Percentiles rank a stretch among this genome's conserved stretches.
Conservation (phyloP, 2,888 invertebrate genomes). For the Phyllotreta striolata region DNA sequence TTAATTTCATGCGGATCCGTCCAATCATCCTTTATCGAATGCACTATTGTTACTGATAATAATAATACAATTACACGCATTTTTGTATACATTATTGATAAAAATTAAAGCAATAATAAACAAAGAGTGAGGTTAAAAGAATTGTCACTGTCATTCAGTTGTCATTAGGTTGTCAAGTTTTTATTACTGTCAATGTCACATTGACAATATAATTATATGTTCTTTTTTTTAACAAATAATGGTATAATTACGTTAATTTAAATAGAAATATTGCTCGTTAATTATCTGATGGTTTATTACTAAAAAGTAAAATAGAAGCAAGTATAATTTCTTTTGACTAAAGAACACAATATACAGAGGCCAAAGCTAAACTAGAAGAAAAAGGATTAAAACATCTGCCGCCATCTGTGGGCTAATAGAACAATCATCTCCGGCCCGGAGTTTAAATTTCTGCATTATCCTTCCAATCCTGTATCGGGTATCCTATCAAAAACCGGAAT, state of each 20-base stretch:
- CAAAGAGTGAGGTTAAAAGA: background rate
- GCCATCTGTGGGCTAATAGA: constrained; percentile 4
- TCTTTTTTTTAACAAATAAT: too few species aligned
- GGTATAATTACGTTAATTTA: too few species aligned
- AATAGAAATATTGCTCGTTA: too few species aligned
- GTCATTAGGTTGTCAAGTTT: too few species aligned
- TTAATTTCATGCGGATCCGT: constrained; percentile 48
- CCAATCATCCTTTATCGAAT: constrained; percentile 34
- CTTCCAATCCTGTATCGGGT: constrained; percentile 15
- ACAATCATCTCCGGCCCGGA: constrained; percentile 4
- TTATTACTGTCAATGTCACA: too few species aligned
- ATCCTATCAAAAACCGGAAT: constrained; percentile 27
- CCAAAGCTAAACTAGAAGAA: constrained; percentile 1
- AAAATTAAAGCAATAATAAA: background rate
- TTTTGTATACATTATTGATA: background rate
- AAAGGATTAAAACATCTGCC: background rate
- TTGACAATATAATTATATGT: too few species aligned
- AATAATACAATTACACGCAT: constrained; percentile 29
- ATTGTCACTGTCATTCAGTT: too few species aligned
- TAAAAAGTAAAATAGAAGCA: too few species aligned
- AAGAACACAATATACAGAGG: background rate
- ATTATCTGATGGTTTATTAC: too few species aligned
- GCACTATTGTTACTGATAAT: constrained; percentile 12
- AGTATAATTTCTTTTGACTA: too few species aligned
- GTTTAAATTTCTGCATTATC: constrained; percentile 23